Evolutionary conservation across 2,797 vertebrate species (phyloP).

Genomic region (Sebastes matsubarae): DNA sequence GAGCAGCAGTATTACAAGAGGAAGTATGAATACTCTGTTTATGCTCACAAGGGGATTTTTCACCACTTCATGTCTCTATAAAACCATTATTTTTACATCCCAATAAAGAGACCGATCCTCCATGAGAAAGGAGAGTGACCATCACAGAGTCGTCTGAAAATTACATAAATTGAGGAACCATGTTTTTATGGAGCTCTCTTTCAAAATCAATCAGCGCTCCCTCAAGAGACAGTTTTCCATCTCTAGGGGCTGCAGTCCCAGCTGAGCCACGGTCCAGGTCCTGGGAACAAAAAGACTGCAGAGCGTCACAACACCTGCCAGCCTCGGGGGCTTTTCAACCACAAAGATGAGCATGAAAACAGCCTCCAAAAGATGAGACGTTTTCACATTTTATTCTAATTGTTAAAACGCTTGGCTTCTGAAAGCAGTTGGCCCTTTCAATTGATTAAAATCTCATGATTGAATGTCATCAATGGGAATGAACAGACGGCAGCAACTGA

Average conservation of each 20-base stretch:
- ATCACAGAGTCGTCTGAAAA: not conserved
- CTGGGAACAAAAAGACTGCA: constrained; percentile 50
- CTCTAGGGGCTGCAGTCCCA: constrained; percentile 34
- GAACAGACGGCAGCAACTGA: not conserved
- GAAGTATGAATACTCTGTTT: not conserved
- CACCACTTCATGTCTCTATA: not conserved
- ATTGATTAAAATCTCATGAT: constrained; percentile 2
- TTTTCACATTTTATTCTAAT: not conserved
- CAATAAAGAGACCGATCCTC: not conserved
- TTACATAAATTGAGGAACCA: not conserved
- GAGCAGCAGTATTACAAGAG: not conserved
- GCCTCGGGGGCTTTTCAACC: constrained; percentile 14
- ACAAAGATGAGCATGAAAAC: not conserved
- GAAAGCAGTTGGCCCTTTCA: not conserved
- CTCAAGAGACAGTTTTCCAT: constrained; percentile 2
- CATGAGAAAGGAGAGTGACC: not conserved
- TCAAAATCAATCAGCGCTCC: constrained; percentile 45
- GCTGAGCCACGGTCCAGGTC: constrained; percentile 40
- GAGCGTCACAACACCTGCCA: constrained; percentile 29
- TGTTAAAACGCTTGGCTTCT: not conserved
- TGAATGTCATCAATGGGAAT: not conserved
- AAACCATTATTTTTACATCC: not conserved
- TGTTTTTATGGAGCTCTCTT: not conserved
- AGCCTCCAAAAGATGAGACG: not conserved
- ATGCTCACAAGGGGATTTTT: not conserved